phyloP scores from a whole-genome alignment of 2,888 invertebrate species.

The Gortyna flavago region DNA sequence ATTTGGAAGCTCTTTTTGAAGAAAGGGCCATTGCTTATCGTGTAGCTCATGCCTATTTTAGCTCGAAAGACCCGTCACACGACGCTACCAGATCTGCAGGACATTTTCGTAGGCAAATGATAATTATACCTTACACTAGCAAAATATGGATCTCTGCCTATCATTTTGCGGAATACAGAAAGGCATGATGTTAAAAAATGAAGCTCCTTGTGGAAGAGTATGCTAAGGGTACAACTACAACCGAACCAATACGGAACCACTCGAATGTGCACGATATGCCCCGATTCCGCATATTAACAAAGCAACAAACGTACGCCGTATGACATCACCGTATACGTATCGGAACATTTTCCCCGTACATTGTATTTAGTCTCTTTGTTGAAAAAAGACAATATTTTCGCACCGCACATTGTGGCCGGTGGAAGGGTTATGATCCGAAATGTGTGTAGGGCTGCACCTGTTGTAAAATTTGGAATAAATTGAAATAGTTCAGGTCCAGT shows the following conservation, averaged over 20 bases:
- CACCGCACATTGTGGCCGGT: constrained; percentile 16
- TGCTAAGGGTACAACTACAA: not conserved
- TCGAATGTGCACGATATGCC: constrained; percentile 15
- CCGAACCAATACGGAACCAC: constrained; percentile 13
- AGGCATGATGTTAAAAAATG: not conserved
- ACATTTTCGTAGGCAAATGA: no score
- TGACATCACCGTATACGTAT: constrained; percentile 28
- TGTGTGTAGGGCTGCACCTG: constrained; percentile 22
- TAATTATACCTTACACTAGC: no score
- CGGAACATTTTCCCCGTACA: not conserved
- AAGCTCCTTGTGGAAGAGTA: not conserved
- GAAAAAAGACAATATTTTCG: constrained; percentile 43
- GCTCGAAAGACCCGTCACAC: no score
- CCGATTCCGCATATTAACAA: constrained; percentile 5
- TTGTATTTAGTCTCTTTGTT: constrained; percentile 47
- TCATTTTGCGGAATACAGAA: no score
- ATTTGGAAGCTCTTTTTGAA: no score
- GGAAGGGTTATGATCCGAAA: constrained; percentile 16
- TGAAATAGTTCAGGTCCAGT: not conserved
- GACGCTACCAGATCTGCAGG: no score
- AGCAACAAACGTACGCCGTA: not conserved
- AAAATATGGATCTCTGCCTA: no score
- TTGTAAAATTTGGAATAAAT: not conserved
- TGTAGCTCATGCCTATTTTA: no score
- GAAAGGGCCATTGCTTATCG: no score